These are phyloP conservation scores for Diplodus sargus DNA, from an alignment of 2,797 vertebrate genomes.

Conservation along the genomic window DNA sequence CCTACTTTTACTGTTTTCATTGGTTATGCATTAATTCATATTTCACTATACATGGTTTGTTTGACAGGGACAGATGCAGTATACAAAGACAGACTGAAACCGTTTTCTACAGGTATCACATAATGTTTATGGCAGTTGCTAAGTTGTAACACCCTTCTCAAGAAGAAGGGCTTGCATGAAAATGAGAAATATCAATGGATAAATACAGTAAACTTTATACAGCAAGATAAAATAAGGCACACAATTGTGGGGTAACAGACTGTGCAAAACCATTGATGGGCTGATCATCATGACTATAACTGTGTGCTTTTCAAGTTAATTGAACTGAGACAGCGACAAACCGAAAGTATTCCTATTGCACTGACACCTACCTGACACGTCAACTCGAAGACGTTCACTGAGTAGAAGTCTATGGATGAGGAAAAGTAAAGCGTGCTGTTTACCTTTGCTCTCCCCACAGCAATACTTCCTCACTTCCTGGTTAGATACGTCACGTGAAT, in stretches of 20 bases:
- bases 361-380: slow-evolving; percentile 23
- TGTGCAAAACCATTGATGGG: neutral
- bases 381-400: neutral
- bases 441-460: neutral
- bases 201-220: no score
- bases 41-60: no score
- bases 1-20: neutral
- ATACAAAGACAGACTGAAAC: no score
- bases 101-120: no score
- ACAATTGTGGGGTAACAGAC: neutral
- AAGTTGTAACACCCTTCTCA: no score
- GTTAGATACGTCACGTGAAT: no score
- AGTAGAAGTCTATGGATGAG: neutral
- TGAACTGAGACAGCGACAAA: neutral
- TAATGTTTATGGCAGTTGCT: no score
- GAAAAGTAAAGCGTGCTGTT: fast-evolving
- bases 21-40: no score
- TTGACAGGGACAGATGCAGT: no score
- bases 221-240: no score
- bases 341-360: neutral
- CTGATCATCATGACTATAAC: neutral
- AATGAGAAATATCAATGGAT: no score
- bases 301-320: neutral
- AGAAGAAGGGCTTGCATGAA: no score
- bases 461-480: slow-evolving; percentile 43